Percentiles rank a stretch among this genome's conserved stretches.
Conservation (phyloP, 2,888 invertebrate genomes). For the Clanis bilineata region DNA sequence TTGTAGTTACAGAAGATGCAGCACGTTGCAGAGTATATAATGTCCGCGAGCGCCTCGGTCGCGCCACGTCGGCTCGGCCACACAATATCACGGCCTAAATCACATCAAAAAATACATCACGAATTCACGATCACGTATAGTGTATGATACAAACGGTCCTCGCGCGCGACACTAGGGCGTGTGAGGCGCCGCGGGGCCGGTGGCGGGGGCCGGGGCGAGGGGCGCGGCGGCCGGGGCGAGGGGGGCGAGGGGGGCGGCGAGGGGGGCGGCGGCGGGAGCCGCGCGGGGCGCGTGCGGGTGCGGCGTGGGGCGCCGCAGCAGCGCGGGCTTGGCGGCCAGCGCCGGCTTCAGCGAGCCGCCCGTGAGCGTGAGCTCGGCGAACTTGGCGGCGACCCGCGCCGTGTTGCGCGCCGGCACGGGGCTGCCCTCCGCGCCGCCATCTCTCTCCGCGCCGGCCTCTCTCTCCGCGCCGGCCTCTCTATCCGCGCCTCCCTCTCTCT, state of each 20-base stretch:
- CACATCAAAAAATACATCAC: conserved; percentile 37
- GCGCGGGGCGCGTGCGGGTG: conserved; percentile 47
- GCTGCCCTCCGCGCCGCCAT: conserved; percentile 42
- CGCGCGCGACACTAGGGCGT: conserved; percentile 18
- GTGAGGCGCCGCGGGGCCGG: conserved; percentile 17
- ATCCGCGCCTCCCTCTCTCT: conserved; percentile 17
- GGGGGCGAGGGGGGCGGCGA: conserved; percentile 19
- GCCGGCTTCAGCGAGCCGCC: conserved; percentile 87
- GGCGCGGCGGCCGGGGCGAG: conserved; percentile 67
- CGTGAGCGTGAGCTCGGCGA: conserved; percentile 84
- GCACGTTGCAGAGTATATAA: background rate
- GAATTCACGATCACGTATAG: conserved; percentile 23
- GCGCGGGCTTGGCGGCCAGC: conserved; percentile 90
- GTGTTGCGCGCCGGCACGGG: conserved; percentile 83
- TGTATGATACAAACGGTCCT: conserved; percentile 20
- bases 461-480: conserved; percentile 19
- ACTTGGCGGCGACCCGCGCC: conserved; percentile 84
- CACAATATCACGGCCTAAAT: conserved; percentile 31
- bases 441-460: conserved; percentile 22
- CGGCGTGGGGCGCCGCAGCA: conserved; percentile 81
- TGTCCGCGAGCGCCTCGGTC: background rate
- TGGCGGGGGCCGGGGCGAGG: conserved; percentile 32
- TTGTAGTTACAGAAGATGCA: conserved; percentile 15
- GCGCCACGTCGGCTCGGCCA: conserved; percentile 8
- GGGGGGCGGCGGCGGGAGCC: conserved; percentile 26